Conservation (phyloP, 2,113 vertebrate genomes). For the Podiceps cristatus region DNA sequence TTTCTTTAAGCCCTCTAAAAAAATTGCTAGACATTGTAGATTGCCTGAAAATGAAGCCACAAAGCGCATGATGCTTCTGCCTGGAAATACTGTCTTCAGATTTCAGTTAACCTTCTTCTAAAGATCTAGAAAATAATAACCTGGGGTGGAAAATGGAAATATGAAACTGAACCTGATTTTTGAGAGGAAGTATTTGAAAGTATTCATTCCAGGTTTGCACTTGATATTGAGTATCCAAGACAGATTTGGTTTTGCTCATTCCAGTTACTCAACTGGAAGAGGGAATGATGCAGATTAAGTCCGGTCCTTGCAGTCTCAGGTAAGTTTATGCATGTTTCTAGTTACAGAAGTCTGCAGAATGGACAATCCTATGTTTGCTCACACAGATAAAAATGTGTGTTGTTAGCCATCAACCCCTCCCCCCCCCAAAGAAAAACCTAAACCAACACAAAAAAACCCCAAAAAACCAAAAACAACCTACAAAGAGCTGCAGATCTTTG, state of each 20-base stretch:
- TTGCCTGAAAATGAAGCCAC: neutral
- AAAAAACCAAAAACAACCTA: neutral
- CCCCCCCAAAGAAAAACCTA: neutral
- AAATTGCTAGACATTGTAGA: neutral
- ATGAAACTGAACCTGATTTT: neutral
- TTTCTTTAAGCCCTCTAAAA: neutral
- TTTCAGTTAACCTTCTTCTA: neutral
- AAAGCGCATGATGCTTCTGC: neutral
- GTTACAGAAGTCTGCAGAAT: neutral
- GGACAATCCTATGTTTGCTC: neutral
- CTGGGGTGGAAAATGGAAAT: neutral
- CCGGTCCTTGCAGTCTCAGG: neutral
- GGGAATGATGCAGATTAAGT: accelerated
- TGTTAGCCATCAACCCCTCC: too few species aligned
- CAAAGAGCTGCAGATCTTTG: neutral
- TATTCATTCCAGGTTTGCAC: neutral
- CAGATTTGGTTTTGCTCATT: neutral
- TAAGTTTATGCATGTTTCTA: neutral
- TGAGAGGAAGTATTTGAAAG: neutral
- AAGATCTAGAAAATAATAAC: neutral
- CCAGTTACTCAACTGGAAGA: neutral
- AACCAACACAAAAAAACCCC: too few species aligned
- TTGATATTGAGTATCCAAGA: neutral
- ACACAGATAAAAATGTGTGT: neutral
- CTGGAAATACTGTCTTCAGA: neutral